phyloP scores from a whole-genome alignment of 2,797 vertebrate genomes.

The Chrosomus eos region DNA sequence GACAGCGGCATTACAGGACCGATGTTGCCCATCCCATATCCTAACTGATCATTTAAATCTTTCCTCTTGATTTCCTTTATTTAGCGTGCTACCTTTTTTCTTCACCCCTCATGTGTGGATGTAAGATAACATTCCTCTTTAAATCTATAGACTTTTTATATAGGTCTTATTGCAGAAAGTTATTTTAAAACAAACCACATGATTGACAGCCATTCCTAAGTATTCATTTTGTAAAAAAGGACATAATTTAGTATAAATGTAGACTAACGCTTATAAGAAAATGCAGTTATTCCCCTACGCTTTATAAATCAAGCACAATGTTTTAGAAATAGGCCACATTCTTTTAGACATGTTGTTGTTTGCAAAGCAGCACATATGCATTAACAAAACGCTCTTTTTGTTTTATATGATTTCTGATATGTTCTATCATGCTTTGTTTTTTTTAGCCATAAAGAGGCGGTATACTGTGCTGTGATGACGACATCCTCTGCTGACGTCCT shows the following conservation, averaged over 20 bases:
- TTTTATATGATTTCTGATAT: neutral
- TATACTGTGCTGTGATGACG: neutral
- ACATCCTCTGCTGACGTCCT: neutral
- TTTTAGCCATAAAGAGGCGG: neutral
- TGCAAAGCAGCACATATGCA: neutral
- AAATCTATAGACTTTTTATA: neutral
- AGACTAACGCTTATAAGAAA: neutral
- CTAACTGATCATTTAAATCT: neutral
- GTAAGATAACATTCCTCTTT: neutral
- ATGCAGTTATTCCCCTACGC: neutral
- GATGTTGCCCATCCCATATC: too few species aligned
- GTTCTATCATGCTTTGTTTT: neutral
- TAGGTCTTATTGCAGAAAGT: neutral
- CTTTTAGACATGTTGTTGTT: neutral
- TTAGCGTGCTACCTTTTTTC: too few species aligned
- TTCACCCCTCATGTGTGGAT: neutral
- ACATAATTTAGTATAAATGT: neutral
- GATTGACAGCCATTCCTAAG: neutral
- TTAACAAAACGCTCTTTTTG: neutral
- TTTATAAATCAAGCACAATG: neutral
- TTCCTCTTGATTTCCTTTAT: neutral
- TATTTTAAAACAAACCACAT: neutral
- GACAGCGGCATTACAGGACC: too few species aligned
- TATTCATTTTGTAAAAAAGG: neutral
- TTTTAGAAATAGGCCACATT: neutral